Percentiles rank a stretch among this genome's conserved stretches.
Evolutionary conservation across 2,888 invertebrate genomes (phyloP).

Genomic region (Lasius fuliginosus): DNA sequence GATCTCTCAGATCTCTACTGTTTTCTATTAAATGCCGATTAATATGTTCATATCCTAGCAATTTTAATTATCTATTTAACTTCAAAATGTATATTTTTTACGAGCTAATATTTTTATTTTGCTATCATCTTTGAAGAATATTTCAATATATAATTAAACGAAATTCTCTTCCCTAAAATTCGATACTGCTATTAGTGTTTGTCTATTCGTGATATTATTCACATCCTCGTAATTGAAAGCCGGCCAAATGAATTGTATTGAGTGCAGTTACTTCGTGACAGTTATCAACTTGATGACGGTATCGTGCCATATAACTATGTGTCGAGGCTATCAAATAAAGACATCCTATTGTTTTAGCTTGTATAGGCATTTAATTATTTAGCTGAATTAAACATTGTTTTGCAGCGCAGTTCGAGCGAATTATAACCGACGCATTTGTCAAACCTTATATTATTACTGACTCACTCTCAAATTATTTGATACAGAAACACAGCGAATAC

Average conservation of each 20-base stretch:
- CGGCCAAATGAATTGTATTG: constrained; percentile 4
- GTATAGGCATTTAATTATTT: background rate
- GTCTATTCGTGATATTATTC: background rate
- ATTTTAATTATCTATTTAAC: background rate
- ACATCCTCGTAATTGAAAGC: background rate
- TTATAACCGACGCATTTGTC: constrained; percentile 6
- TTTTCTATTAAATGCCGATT: background rate
- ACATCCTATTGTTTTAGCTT: background rate
- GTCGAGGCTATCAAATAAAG: background rate
- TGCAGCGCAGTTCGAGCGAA: background rate
- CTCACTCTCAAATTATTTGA: constrained; percentile 8
- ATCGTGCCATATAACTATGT: background rate
- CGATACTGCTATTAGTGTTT: background rate
- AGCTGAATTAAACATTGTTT: background rate
- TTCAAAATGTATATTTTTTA: background rate
- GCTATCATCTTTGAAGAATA: background rate
- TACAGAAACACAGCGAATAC: background rate
- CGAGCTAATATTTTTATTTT: background rate
- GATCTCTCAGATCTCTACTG: background rate
- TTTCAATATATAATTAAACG: background rate
- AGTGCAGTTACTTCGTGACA: constrained; percentile 40
- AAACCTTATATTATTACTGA: constrained; percentile 13
- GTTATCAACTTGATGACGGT: constrained; percentile 60
- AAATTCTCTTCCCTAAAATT: background rate
- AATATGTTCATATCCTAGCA: background rate